phyloP scores from a whole-genome alignment of 2,113 vertebrate genomes.

The Heterochromis multidens region DNA sequence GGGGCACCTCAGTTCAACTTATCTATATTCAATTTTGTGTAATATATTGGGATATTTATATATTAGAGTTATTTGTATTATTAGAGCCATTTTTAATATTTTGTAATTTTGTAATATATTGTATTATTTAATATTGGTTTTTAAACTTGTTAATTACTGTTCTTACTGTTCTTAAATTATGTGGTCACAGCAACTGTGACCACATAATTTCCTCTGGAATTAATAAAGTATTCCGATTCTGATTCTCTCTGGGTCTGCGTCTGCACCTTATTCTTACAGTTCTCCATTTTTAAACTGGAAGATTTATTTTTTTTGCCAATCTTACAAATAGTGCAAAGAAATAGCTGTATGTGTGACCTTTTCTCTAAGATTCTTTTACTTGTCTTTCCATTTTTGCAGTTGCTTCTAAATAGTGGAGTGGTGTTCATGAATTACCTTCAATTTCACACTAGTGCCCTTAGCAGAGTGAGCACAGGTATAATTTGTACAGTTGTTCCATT shows the following conservation, averaged over 20 bases:
- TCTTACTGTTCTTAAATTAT: too few species aligned
- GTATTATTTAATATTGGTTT: too few species aligned
- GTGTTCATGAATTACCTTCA: background rate
- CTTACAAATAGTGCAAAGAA: background rate
- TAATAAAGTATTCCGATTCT: too few species aligned
- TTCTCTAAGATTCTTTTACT: background rate
- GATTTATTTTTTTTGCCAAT: background rate
- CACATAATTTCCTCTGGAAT: too few species aligned
- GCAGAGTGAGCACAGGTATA: background rate
- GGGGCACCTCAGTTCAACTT: too few species aligned
- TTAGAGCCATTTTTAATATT: too few species aligned
- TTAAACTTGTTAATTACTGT: too few species aligned
- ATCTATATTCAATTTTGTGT: too few species aligned
- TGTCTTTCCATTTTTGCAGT: background rate
- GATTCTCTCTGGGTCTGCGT: background rate
- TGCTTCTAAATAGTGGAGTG: background rate
- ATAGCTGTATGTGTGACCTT: background rate
- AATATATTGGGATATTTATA: too few species aligned
- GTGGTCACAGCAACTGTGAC: too few species aligned
- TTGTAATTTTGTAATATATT: too few species aligned
- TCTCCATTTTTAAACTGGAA: background rate
- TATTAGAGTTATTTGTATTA: too few species aligned
- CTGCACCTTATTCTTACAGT: background rate
- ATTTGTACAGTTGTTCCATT: background rate
- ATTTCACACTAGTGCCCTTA: background rate